These are phyloP conservation scores for Gymnarchus niloticus DNA, from an alignment of 2,113 vertebrate genomes.

Conservation along the genomic window DNA sequence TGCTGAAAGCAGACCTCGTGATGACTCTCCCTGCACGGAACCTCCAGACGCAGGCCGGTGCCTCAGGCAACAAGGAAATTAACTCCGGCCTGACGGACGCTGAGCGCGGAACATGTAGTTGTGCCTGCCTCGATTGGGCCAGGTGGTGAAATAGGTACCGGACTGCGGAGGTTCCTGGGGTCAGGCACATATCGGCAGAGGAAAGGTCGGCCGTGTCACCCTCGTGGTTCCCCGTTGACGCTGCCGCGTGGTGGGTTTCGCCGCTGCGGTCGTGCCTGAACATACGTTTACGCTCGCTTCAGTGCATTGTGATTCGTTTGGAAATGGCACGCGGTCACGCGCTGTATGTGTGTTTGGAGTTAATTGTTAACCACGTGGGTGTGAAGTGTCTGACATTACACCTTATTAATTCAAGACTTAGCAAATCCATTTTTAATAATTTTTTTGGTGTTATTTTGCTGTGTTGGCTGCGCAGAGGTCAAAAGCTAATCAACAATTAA, in stretches of 20 bases:
- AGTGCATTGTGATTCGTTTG: not conserved
- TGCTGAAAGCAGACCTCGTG: not conserved
- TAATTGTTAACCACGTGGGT: conserved; percentile 18
- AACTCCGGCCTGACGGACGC: too few species aligned
- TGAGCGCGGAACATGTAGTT: not conserved
- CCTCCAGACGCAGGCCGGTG: too few species aligned
- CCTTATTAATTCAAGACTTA: conserved; percentile 24
- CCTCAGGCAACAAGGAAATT: not conserved
- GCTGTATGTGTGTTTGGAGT: not conserved
- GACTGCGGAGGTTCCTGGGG: not conserved
- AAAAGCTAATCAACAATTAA: conserved; percentile 72
- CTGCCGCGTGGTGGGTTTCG: not conserved
- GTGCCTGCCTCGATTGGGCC: not conserved
- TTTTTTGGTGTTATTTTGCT: conserved; percentile 19
- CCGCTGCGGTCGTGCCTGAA: not conserved
- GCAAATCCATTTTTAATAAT: conserved; percentile 20
- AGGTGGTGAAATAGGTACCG: not conserved
- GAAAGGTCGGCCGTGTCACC: not conserved
- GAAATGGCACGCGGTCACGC: not conserved
- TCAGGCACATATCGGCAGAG: not conserved
- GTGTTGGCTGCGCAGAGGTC: conserved; percentile 53
- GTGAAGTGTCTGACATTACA: conserved; percentile 24
- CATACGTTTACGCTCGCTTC: not conserved
- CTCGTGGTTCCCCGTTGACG: not conserved
- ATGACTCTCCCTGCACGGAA: not conserved